phyloP scores from a whole-genome alignment of 2,888 invertebrate species.

The Caradrina kadenii region DNA sequence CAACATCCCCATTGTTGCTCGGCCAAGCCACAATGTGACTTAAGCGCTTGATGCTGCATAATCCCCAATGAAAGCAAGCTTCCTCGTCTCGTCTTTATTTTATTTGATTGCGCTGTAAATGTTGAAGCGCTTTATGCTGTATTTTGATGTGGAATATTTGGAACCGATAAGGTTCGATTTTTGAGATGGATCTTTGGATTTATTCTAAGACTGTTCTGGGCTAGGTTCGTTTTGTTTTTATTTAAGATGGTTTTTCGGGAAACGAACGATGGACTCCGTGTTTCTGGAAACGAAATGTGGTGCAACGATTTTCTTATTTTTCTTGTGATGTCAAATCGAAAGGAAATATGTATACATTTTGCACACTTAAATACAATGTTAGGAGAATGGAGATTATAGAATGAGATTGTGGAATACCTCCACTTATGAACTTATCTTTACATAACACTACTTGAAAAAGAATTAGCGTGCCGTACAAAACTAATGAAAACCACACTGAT shows the following conservation, averaged over 20 bases:
- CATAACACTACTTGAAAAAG: too few relatives aligned
- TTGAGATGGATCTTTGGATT: conserved; percentile 11
- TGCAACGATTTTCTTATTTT: background rate
- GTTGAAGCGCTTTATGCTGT: conserved; percentile 22
- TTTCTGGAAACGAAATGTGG: background rate
- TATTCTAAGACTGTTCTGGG: conserved; percentile 3
- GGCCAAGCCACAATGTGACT: conserved; percentile 56
- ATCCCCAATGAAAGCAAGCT: conserved; percentile 70
- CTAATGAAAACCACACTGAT: too few relatives aligned
- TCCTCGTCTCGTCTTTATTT: conserved; percentile 65
- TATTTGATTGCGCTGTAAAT: conserved; percentile 63
- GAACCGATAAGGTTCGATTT: conserved; percentile 2
- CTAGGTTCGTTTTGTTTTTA: conserved; percentile 9
- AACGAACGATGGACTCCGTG: background rate
- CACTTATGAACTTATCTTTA: too few relatives aligned
- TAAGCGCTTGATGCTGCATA: conserved; percentile 70
- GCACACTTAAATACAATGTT: too few relatives aligned
- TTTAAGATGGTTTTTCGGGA: background rate
- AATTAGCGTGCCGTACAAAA: too few relatives aligned
- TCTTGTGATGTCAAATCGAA: too few relatives aligned
- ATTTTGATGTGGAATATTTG: conserved; percentile 21
- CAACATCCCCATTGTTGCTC: conserved; percentile 50
- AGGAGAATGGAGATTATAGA: too few relatives aligned
- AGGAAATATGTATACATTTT: too few relatives aligned
- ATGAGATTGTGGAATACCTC: too few relatives aligned